Evolutionary conservation across 1,140 invertebrate genomes (phyloP).

Genomic region (Diploscapter pachys): DNA sequence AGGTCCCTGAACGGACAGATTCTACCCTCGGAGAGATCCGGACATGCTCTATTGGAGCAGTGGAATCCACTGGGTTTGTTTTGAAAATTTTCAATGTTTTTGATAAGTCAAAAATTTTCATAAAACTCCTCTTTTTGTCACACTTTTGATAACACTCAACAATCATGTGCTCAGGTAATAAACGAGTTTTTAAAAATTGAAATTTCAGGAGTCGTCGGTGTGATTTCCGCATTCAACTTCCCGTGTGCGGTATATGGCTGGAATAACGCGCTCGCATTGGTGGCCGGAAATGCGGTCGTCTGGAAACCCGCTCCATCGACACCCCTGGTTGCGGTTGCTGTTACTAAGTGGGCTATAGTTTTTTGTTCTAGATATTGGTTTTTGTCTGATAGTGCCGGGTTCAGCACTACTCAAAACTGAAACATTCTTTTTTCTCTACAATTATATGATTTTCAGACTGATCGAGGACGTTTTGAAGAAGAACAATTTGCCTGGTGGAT

Average conservation of each 20-base stretch:
- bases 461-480: conserved; percentile 63
- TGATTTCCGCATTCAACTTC: conserved; percentile 99
- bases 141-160: too few relatives aligned
- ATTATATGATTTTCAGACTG: background rate
- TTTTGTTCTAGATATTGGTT: conserved; percentile 50
- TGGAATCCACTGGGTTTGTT: conserved; percentile 74
- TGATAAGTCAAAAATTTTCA: too few relatives aligned
- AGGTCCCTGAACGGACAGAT: conserved; percentile 79
- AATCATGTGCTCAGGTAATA: too few relatives aligned
- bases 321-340: conserved; percentile 82
- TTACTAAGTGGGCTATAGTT: conserved; percentile 68
- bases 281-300: conserved; percentile 73
- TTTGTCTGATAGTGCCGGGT: too few relatives aligned
- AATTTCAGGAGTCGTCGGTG: conserved; percentile 72
- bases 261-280: conserved; percentile 94
- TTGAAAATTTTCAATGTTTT: background rate
- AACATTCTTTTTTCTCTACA: too few relatives aligned
- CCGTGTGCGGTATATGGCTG: conserved; percentile 97
- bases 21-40: conserved; percentile 75
- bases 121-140: background rate
- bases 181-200: too few relatives aligned
- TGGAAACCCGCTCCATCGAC: conserved; percentile 96
- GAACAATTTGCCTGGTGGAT: conserved; percentile 82
- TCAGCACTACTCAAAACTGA: too few relatives aligned
- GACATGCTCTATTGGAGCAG: conserved; percentile 63